phyloP scores from a whole-genome alignment of 1,140 invertebrate genomes.

The Eueides isabella region DNA sequence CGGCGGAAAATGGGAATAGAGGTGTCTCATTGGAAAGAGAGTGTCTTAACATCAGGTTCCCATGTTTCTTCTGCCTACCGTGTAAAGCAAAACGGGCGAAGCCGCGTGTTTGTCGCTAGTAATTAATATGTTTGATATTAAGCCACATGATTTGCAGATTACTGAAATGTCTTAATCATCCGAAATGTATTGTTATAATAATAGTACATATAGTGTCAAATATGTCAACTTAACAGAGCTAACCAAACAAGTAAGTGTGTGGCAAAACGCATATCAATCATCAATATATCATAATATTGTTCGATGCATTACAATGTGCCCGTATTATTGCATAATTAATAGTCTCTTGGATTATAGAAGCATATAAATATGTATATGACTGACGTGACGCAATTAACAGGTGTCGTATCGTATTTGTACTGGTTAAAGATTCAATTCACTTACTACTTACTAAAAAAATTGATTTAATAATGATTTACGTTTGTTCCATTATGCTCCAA shows the following conservation, averaged over 20 bases:
- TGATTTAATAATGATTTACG: too few species aligned
- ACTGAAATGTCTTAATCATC: slow-evolving; percentile 6
- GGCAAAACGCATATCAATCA: slow-evolving; percentile 11
- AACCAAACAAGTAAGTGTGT: background rate
- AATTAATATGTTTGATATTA: slow-evolving; percentile 5
- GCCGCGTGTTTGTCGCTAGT: too few species aligned
- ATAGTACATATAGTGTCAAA: background rate
- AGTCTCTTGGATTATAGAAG: background rate
- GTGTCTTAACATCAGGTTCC: too few species aligned
- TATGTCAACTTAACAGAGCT: background rate
- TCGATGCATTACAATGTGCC: slow-evolving; percentile 1
- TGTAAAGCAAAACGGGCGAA: too few species aligned
- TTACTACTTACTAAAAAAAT: too few species aligned
- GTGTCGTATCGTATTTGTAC: background rate
- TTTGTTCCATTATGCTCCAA: too few species aligned
- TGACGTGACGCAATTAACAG: background rate
- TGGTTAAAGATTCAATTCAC: background rate
- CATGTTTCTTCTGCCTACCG: too few species aligned
- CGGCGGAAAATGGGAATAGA: too few species aligned
- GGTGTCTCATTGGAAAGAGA: too few species aligned
- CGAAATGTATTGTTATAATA: background rate
- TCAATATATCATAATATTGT: background rate
- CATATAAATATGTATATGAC: background rate
- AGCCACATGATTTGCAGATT: slow-evolving; percentile 11
- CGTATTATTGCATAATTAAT: slow-evolving; percentile 12